A percentile compares a stretch with the other conserved stretches of the same genome.
phyloP scores from a whole-genome alignment of 1,140 invertebrate genomes.

The Harpegnathos saltator region DNA sequence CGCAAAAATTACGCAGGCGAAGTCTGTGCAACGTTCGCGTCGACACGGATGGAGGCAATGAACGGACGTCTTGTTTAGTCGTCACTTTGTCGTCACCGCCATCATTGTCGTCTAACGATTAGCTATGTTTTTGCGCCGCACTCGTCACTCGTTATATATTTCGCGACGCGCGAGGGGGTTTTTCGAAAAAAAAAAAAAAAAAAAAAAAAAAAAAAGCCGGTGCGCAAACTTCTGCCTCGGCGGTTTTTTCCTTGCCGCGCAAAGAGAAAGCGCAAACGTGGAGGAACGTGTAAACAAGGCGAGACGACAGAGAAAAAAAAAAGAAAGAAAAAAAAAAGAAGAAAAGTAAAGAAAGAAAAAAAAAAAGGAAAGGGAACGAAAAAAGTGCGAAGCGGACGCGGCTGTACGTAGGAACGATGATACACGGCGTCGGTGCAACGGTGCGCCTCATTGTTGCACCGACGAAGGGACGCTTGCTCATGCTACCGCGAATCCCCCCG shows the following conservation, averaged over 20 bases:
- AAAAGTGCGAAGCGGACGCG: constrained; percentile 26
- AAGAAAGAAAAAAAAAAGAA: neutral
- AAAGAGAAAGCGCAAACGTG: constrained; percentile 42
- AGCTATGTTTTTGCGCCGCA: too few species aligned
- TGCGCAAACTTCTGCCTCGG: neutral
- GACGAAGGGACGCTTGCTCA: constrained; percentile 22
- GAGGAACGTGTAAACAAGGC: constrained; percentile 46
- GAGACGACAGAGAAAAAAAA: neutral
- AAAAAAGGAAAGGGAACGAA: neutral
- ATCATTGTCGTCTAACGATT: too few species aligned
- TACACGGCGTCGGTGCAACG: constrained; percentile 29
- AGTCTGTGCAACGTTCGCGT: too few species aligned
- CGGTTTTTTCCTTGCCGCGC: constrained; percentile 8
- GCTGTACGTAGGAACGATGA: constrained; percentile 24
- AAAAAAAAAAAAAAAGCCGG: too few species aligned
- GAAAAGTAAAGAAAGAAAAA: too few species aligned
- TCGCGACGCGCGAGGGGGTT: neutral
- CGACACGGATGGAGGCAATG: too few species aligned
- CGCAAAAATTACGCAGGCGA: too few species aligned
- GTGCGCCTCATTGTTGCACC: constrained; percentile 39
- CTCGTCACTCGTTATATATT: too few species aligned
- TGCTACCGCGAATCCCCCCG: constrained; percentile 3
- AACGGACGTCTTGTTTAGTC: too few species aligned
- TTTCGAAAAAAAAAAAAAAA: constrained; percentile 10
- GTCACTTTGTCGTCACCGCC: too few species aligned